Percentiles rank a stretch among this genome's conserved stretches.
Conservation (phyloP, 2,113 vertebrate genomes). For the Eptesicus fuscus region DNA sequence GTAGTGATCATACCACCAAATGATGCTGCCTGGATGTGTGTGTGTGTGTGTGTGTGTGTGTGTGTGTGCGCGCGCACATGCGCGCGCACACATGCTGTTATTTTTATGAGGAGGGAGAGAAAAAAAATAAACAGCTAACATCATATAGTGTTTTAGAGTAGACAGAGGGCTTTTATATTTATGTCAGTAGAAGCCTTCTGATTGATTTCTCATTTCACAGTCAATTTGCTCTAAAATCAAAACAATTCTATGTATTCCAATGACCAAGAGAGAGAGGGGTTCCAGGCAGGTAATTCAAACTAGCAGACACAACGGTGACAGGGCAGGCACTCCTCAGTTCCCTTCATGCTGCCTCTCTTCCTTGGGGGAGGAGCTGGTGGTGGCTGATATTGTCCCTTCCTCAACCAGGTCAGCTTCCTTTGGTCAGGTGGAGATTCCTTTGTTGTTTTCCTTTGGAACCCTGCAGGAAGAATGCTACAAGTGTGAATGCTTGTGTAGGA, state of each 20-base stretch:
- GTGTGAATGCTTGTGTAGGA: not conserved
- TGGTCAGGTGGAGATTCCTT: not conserved
- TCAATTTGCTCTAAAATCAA: not conserved
- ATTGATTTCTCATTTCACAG: not conserved
- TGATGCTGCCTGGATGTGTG: not conserved
- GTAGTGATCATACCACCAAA: not conserved
- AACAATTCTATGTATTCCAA: not conserved
- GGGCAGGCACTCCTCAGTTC: not conserved
- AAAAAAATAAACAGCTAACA: not conserved
- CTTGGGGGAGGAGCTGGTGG: not conserved
- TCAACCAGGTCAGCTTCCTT: not conserved
- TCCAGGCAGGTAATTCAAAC: not conserved
- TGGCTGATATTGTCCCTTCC: not conserved
- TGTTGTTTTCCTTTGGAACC: not conserved
- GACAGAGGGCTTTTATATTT: not conserved
- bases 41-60: no score
- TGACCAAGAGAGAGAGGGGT: not conserved
- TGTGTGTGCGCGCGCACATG: no score
- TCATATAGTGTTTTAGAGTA: not conserved
- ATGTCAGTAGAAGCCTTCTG: not conserved
- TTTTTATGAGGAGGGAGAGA: not conserved
- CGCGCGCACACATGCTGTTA: no score
- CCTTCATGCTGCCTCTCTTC: not conserved
- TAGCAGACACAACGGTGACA: not conserved
- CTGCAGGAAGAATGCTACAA: not conserved